Evolutionary conservation across 92 coral and sea anemone species (phyloP), one percentile per base, ranked within the genome.

Genomic region (Anthopleura xanthogrammica): DNA sequence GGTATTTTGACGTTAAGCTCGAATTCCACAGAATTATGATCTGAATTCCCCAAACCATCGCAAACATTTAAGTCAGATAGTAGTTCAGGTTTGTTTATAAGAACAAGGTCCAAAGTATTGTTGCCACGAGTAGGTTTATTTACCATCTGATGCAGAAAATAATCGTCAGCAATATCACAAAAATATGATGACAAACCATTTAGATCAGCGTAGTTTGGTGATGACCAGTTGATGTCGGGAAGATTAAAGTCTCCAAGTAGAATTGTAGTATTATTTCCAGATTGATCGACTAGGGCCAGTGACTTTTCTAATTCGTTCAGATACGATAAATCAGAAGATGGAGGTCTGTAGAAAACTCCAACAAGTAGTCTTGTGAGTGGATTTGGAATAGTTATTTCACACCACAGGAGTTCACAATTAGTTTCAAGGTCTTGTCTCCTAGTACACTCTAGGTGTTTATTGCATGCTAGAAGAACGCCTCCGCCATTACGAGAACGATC

Each of bases 271-370:
- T 43, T 6, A 50, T 75, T 83, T 46, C 82, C 91, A 79, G 39
- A 78, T 24, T 76, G n/a, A 77, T 79, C 87, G 3, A 88, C 75
- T 11, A 88, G 43, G 2, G 81, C 52, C 72, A 79, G 75, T 7
- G 91, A 83, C 41, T 84, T 88, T 75, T 75, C 86, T 41, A 85
- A 75, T 57, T 88, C 88, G 16, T 60, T 57, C 29, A 88, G 72
- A 85, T 85, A 80, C 16, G 78, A 43, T n/a, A 17, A 13, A 57
- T 79, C 88, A 12, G 91, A 16, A 14, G 81, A 78, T 55, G 88
- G 91, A 23, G 91, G 91, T 74, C 91, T 83, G 48, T 88, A 88
- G 77, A 68, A 88, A 12, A 84, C 87, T 40, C 88, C 91, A 65
- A 88, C 90, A 56, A 87, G 41, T 12, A 83, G 16, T 16, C 76